Evolutionary conservation across 2,113 vertebrate genomes (phyloP).

Genomic region (Tupaia tana): DNA sequence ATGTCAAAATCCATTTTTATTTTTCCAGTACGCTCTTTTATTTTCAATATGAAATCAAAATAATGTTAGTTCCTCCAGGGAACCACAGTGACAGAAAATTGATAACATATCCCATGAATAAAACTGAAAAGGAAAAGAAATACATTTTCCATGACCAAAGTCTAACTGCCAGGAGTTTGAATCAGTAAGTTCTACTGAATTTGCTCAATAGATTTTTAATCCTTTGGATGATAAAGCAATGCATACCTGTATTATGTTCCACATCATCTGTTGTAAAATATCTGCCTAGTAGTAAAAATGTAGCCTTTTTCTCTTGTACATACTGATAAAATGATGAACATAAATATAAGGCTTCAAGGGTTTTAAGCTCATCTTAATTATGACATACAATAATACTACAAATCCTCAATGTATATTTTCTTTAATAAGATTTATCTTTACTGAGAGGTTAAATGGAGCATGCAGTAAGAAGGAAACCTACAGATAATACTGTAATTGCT

Average conservation of each 20-base stretch:
- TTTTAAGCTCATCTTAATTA: not conserved
- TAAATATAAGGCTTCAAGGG: not conserved
- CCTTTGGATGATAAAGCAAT: not conserved
- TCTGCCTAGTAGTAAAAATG: not conserved
- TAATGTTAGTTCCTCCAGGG: not conserved
- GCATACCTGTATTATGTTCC: not conserved
- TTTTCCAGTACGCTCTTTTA: not conserved
- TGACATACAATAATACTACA: not conserved
- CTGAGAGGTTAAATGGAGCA: not conserved
- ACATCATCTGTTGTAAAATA: not conserved
- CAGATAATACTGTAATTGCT: slow-evolving; percentile 18
- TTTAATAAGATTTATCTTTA: not conserved
- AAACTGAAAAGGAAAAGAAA: not conserved
- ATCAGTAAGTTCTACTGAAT: not conserved
- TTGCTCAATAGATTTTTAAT: not conserved
- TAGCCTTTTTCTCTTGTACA: not conserved
- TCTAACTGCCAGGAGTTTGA: not conserved
- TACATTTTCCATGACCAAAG: not conserved
- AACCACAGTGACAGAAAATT: not conserved
- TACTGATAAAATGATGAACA: not conserved
- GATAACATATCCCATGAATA: not conserved
- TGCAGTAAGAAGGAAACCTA: not conserved
- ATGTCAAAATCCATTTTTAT: slow-evolving; percentile 39
- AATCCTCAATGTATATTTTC: slow-evolving; percentile 15
- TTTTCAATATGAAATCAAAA: slow-evolving; percentile 52